Evolutionary conservation across 37 sponge, comb jelly and placozoan genomes (phyloP).

Genomic region (Halisarca cf. caerulea): DNA sequence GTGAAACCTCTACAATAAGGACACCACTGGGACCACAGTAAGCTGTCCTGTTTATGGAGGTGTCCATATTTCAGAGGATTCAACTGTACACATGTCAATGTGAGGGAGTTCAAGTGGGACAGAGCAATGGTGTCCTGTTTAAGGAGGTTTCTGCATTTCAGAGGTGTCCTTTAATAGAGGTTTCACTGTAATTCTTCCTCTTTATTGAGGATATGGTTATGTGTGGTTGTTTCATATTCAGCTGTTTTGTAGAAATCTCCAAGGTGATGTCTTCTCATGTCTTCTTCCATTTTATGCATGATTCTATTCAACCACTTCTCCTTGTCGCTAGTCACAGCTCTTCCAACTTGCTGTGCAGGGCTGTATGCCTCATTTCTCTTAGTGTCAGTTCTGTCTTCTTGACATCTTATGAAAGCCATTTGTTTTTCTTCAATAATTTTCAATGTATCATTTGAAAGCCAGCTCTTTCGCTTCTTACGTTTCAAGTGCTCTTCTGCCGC

Average conservation of each 20-base stretch:
- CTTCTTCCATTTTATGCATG: slow-evolving; percentile 11
- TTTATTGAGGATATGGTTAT: slow-evolving; percentile 4
- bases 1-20: too few species aligned
- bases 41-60: too few species aligned
- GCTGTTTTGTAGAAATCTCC: slow-evolving; percentile 10
- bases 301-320: slow-evolving; percentile 22
- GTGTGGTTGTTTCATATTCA: background rate
- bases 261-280: slow-evolving; percentile 12
- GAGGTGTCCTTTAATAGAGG: too few species aligned
- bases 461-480: background rate
- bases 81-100: too few species aligned
- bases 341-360: slow-evolving; percentile 7
- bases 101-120: too few species aligned
- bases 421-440: slow-evolving; percentile 6
- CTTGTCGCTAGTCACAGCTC: slow-evolving; percentile 19
- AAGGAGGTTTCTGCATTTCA: too few species aligned
- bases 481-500: slow-evolving; percentile 10
- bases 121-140: too few species aligned
- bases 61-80: too few species aligned
- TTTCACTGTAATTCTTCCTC: background rate
- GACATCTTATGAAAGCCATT: slow-evolving; percentile 22
- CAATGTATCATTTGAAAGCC: slow-evolving; percentile 2
- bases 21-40: too few species aligned
- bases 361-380: background rate
- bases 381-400: background rate